Evolutionary conservation across 1,140 invertebrate genomes (phyloP), one percentile per base, ranked within the genome.

Genomic region (Drosophila bifasciata): DNA sequence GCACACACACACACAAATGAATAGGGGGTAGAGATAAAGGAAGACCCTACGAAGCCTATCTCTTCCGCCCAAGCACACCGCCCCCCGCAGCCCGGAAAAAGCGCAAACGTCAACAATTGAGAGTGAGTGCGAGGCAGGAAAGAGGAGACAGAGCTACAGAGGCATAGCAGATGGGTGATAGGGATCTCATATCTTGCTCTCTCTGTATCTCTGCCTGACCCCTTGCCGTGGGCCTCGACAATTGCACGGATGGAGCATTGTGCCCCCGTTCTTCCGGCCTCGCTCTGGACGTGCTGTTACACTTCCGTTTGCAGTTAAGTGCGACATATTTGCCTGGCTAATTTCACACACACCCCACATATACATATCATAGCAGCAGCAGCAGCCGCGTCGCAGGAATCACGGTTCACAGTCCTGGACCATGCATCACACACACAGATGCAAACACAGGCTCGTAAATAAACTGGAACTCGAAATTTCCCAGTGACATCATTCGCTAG

Each of bases 311-410:
- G 83, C 83, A 72, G 74, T 71, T 88, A 88, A 88, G 83, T 88
- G 83, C 83, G 78, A 88, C 83, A 88, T 83, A 88, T 88, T 88
- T 88, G 83, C 78, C 83, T 79, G 83, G 70, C 83, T 88, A 88
- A 86, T 86, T 86, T 78, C 66, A 51, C 64, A 60, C 58, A 76
- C 52, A 69, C 51, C n/a, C n/a, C n/a, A 57, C 7, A 51, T 21
- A 41, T 7, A 60, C 4, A 51, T n/a, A n/a, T n/a, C n/a, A n/a
- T n/a, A n/a, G n/a, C n/a, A 43, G 8, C 8, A 41, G 11, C 2
- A n/a, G 17, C 21, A n/a, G 21, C 44, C 40, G 48, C 43, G 60
- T 66, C 64, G 67, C 74, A 63, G 83, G 83, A 88, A 75, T 55
- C 72, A 63, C 71, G 75, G 69, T 72, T 80, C 72, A 76, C 61